These are phyloP conservation scores for Microctenopoma steveboyesi DNA, from an alignment of 2,797 vertebrate species.

Conservation along the genomic window DNA sequence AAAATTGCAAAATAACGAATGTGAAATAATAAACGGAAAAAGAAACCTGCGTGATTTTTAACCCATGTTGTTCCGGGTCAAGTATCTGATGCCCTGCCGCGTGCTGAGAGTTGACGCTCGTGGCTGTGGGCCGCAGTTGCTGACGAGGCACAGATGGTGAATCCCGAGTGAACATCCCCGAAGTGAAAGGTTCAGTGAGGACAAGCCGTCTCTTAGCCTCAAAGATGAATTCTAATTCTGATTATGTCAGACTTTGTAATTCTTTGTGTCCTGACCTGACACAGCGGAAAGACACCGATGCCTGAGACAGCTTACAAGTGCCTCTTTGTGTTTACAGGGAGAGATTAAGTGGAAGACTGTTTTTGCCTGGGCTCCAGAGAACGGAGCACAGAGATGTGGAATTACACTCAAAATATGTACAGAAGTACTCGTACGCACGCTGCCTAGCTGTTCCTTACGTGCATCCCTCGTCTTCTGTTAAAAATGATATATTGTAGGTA, in stretches of 20 bases:
- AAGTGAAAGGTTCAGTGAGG: constrained; percentile 9
- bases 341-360: not conserved
- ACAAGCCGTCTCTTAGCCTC: constrained; percentile 33
- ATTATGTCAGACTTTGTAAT: constrained; percentile 45
- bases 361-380: not conserved
- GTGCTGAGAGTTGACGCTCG: not conserved
- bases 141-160: constrained; percentile 5
- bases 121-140: not conserved
- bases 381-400: not conserved
- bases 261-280: constrained; percentile 33
- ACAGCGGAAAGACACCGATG: constrained; percentile 1
- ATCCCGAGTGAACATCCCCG: constrained; percentile 12
- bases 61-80: not conserved
- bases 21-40: not conserved
- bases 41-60: not conserved
- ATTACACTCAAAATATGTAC: not conserved
- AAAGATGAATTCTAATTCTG: constrained; percentile 25
- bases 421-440: not conserved
- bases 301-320: constrained; percentile 9
- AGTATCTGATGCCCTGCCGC: not conserved
- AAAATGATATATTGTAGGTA: constrained; percentile 39
- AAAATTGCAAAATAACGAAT: no score
- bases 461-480: not conserved
- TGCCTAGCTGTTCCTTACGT: not conserved
- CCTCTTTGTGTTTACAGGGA: not conserved